Conservation (phyloP, 2,113 vertebrate genomes). For the Mola mola region DNA sequence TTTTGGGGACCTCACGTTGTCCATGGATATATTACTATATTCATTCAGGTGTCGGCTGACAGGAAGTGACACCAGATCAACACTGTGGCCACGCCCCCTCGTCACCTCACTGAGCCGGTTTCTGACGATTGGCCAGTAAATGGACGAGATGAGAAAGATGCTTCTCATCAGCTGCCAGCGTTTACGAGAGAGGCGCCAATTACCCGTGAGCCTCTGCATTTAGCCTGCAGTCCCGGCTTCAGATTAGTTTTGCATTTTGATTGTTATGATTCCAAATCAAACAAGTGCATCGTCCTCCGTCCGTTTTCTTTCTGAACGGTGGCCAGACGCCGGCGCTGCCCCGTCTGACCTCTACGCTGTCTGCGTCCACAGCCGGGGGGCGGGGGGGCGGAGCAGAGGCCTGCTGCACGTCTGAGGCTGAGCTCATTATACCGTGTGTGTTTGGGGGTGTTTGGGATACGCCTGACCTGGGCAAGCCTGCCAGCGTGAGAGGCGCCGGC, state of each 20-base stretch:
- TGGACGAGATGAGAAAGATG: too few relatives aligned
- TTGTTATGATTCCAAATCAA: slow-evolving; percentile 54
- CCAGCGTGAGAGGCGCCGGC: slow-evolving; percentile 54
- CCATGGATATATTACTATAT: too few relatives aligned
- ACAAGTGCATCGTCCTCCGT: slow-evolving; percentile 46
- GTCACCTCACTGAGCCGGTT: too few relatives aligned
- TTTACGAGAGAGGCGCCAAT: slow-evolving; percentile 37
- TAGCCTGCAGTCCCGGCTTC: slow-evolving; percentile 21
- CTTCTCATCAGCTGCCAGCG: too few relatives aligned
- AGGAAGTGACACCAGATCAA: too few relatives aligned
- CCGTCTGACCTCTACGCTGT: slow-evolving; percentile 44
- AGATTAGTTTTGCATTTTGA: slow-evolving; percentile 43
- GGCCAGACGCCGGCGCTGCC: slow-evolving; percentile 31
- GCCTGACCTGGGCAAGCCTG: slow-evolving; percentile 58
- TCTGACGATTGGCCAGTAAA: too few relatives aligned
- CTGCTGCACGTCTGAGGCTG: slow-evolving; percentile 45
- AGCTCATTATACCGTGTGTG: slow-evolving; percentile 24
- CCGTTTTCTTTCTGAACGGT: slow-evolving; percentile 29
- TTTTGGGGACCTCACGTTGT: too few relatives aligned
- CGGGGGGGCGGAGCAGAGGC: slow-evolving; percentile 16
- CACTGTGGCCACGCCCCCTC: too few relatives aligned
- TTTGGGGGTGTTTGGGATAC: slow-evolving; percentile 51
- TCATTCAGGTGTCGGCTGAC: too few relatives aligned
- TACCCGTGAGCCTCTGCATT: slow-evolving; percentile 43
- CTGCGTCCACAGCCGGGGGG: background rate